Percentiles rank a stretch among this genome's conserved stretches.
phyloP scores from a whole-genome alignment of 92 coral and sea anemone genomes.

The Plumapathes pennacea region DNA sequence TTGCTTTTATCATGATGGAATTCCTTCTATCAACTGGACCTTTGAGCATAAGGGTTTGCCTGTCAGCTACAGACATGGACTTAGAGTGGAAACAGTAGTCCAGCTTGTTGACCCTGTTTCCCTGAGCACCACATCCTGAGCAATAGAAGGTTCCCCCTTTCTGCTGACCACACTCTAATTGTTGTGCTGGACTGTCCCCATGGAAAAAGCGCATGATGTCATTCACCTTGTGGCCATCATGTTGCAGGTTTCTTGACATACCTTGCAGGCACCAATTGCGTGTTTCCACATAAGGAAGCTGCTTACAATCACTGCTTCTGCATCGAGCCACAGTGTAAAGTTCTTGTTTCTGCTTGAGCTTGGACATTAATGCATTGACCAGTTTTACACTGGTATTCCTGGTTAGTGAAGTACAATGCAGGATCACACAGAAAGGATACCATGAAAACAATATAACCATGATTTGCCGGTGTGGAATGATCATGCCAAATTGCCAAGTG shows the following conservation, averaged over 20 bases:
- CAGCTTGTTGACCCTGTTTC: too few species aligned
- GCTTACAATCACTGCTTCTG: too few species aligned
- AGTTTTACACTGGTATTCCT: conserved; percentile 1
- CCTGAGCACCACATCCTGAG: too few species aligned
- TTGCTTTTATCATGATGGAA: too few species aligned
- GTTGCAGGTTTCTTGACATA: background rate
- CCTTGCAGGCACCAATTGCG: too few species aligned
- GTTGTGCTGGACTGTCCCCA: too few species aligned
- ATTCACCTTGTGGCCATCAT: too few species aligned
- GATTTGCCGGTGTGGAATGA: conserved; percentile 8
- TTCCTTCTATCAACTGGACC: background rate
- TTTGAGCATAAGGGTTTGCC: conserved; percentile 2
- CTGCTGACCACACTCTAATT: background rate
- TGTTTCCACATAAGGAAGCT: too few species aligned
- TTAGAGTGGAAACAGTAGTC: background rate
- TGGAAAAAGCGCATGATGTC: too few species aligned
- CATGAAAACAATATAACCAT: conserved; percentile 10
- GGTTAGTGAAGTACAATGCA: background rate
- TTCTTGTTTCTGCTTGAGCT: background rate
- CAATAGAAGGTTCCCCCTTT: too few species aligned
- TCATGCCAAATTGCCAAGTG: conserved; percentile 14
- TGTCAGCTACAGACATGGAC: conserved; percentile 2
- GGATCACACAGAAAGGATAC: conserved; percentile 11
- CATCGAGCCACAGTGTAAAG: conserved; percentile 5
- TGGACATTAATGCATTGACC: conserved; percentile 1